Base-by-base conservation (phyloP, 2,797 vertebrate species). In the Oreonectes daqikongensis region DNA sequence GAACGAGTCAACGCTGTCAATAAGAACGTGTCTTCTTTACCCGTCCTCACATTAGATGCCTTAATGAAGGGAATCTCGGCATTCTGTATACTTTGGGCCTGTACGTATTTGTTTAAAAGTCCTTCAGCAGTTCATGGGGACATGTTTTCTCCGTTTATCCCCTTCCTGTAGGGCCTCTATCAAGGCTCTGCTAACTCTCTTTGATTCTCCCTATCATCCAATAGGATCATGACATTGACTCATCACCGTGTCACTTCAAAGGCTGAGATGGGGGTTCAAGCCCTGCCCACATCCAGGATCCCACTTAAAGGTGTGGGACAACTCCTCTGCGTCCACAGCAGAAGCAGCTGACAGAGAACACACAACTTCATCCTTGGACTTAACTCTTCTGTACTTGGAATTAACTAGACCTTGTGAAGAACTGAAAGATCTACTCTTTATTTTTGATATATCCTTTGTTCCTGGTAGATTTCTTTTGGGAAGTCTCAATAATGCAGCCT, bases 101-200 rank as follows among this genome's bases (percentile, higher is more conserved):
- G 81, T 91, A 88, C 89, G 88, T 94, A 89, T 93, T 94, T 95
- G 93, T 93, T 95, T 94, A 90, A 91, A 93, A 95, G 93, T 95
- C 88, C 84, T 89, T 95, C 95, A 94, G 94, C 92, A 94, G 94
- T 96, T 92, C 87, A 94, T 94, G 95, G 95, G 95, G 94, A 92
- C 87, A 90, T 89, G 90, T 93, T 95, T 95, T 94, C 94, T 92
- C 91, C 81, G 66, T 89, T 89, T 85, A 67, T 72, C 90, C 88
- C 89, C 93, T 96, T 96, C 95, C 95, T 97, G 95, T 94, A 92
- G 91, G 90, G 91, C 90, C 85, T 88, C 89, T 96, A 94, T 96
- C 95, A 94, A 93, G 91, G 88, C 93, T 93, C 92, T 96, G 95
- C 93, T 96, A 96, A 96, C 94, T 95, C 93, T 91, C 94, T 95